Evolutionary conservation across 2,888 invertebrate species (phyloP), one percentile per base, ranked within the genome.

Genomic region (Parnassius smintheus): DNA sequence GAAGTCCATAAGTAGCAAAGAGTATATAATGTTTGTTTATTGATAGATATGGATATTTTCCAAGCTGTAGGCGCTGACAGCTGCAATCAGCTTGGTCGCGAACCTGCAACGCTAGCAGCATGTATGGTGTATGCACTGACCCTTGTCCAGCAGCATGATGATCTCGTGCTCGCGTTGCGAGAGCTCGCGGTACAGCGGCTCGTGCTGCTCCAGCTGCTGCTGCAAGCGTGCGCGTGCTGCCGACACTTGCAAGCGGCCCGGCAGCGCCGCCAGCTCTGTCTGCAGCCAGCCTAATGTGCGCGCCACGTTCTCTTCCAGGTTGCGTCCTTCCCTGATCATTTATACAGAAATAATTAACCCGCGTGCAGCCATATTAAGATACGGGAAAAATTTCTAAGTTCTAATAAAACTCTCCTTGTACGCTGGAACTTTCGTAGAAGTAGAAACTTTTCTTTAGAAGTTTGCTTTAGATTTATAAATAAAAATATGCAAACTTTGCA

Each of bases 91-190:
- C 4, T 1, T 35, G 35, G 0, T 4, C 0, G 35, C 9, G 13
- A 13, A 49, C 13, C 18, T 13, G n/a, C 18, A n/a, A 12, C 1
- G 49, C 13, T 9, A 49, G 13, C 13, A 13, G 2, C 3, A 2
- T 49, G 49, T 13, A 49, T 9, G 18, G 18, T 49, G 9, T 13
- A 12, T 25, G 8, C 4, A 22, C 71, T 63, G 48, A 72, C 98
- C 98, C 86, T 98, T 98, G 79, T 98, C 98, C 44, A 98, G 84
- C 13, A 98, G 92, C 95, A 98, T 98, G 70, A 98, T 97, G 0
- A 98, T 95, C 86, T 98, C 98, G 76, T 98, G 98, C 76, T 98
- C 98, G 67, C 96, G 94, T 68, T 96, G 94, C 89, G 97, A 95
- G 1, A 98, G 96, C 75, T 97, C 97, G 45, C 96, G 93, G 83